Evolutionary conservation across 2,888 invertebrate species (phyloP), one percentile per base, ranked within the genome.

Genomic region (Plemyria rubiginata): DNA sequence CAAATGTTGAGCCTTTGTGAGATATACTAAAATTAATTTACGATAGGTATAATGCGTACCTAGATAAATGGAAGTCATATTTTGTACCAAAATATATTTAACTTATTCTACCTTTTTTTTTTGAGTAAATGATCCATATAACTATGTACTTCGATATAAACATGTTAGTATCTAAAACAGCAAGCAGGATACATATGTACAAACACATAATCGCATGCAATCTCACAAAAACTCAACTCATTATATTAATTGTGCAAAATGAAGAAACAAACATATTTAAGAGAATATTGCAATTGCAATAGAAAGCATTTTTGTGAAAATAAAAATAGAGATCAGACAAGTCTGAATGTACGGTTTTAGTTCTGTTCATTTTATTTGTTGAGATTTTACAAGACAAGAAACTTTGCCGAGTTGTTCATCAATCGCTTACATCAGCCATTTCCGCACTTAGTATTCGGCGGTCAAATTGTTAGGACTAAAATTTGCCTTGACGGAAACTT

Each of bases 161-260:
- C 55, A 48, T 22, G 54, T 15, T 12, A 53, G 38, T 9, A 22
- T 45, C 13, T n/a, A 38, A 51, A 40, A 60, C 9, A 59, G 40
- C 40, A 52, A 59, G 58, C 54, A 41, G 54, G 22, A 54, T 52
- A 32, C 15, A 15, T 8, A 49, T 29, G n/a, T 13, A 52, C 46
- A 29, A 49, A 45, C 16, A 55, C 54, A 28, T 50, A 41, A 11
- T 53, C 8, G 28, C 54, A 51, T 70, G 67, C 61, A 70, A 61
- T 78, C 74, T 80, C 78, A 70, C 65, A 72, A 74, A 82, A 83
- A 79, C 79, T 77, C 81, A 80, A 81, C 70, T 73, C 40, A 80
- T 82, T 77, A 82, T 77, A 78, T 77, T 74, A 75, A 78, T 76
- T 79, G 74, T 77, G 71, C 76, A 74, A 74, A 79, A 73, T 72